Base-by-base conservation (phyloP, 2,888 invertebrate species). In the Cerastis rubricosa region DNA sequence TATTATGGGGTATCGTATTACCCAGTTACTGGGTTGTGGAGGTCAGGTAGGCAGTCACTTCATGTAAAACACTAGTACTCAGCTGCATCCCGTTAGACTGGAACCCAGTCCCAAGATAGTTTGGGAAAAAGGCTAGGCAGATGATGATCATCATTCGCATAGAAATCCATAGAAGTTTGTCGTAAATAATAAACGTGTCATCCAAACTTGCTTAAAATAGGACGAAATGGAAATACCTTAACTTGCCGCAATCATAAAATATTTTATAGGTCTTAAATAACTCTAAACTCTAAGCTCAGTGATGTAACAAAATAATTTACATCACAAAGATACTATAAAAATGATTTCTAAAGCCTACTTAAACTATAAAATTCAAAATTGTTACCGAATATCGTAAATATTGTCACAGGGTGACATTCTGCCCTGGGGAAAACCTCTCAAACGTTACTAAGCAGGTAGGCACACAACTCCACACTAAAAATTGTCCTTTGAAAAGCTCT, bases 401-500 rank as follows among this genome's bases (percentile, higher is more conserved):
- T 74, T 74, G 74, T 70, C 66, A 79, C 59, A 19, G n/a, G 47
- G 17, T 70, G 69, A 76, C 81, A 66, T 72, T 59, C 49, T 61
- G 51, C 81, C 76, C 71, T 29, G 3, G 74, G 74, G 80, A 84
- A 51, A 66, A 74, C 69, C 29, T 64, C 49, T 64, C 51, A 61
- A 83, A 78, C 43, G 25, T 72, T 70, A n/a, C 75, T 70, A 72
- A 79, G 43, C 74, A 82, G 85, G 80, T 83, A 81, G 77, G 78
- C 81, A 77, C 69, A 84, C 78, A 84, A 80, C 76, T 81, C 77
- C 63, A 74, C 71, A 81, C 77, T 69, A 51, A 77, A 77, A 71
- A 78, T 76, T 72, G 81, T 83, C 67, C 78, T 80, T 81, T 80
- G 75, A 80, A 81, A 86, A 74, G 45, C 67, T 69, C 68, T 74